phyloP scores from a whole-genome alignment of 2,888 invertebrate genomes.

The Metacarcinus magister region DNA sequence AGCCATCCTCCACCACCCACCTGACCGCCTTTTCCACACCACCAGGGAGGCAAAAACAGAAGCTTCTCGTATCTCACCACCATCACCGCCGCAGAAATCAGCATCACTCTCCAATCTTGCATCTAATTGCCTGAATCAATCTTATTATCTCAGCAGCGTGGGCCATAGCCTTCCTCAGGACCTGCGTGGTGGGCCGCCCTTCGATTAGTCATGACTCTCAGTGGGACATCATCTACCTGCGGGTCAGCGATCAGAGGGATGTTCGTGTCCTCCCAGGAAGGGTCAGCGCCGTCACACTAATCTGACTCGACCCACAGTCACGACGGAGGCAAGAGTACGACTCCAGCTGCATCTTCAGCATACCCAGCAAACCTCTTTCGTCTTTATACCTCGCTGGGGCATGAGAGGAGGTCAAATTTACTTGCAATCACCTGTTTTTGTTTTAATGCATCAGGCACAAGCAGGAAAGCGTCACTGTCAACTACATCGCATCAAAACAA shows the following conservation, averaged over 20 bases:
- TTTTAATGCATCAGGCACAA: background rate
- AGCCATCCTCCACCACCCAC: background rate
- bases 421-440: background rate
- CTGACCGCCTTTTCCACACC: background rate
- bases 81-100: background rate
- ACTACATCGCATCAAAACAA: background rate
- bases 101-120: background rate
- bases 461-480: background rate
- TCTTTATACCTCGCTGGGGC: background rate
- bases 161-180: background rate
- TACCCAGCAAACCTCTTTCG: background rate
- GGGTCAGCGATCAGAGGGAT: background rate
- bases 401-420: background rate
- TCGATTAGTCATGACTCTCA: slow-evolving; percentile 21
- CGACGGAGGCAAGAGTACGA: background rate
- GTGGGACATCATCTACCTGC: background rate
- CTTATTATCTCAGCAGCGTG: background rate
- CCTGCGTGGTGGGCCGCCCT: background rate
- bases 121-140: background rate
- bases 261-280: background rate
- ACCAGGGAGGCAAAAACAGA: background rate
- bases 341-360: background rate
- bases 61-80: slow-evolving; percentile 28
- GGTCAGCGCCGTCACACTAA: background rate
- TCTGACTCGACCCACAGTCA: background rate